phyloP scores from a whole-genome alignment of 2,888 invertebrate genomes.

The Drosophila neutralis region DNA sequence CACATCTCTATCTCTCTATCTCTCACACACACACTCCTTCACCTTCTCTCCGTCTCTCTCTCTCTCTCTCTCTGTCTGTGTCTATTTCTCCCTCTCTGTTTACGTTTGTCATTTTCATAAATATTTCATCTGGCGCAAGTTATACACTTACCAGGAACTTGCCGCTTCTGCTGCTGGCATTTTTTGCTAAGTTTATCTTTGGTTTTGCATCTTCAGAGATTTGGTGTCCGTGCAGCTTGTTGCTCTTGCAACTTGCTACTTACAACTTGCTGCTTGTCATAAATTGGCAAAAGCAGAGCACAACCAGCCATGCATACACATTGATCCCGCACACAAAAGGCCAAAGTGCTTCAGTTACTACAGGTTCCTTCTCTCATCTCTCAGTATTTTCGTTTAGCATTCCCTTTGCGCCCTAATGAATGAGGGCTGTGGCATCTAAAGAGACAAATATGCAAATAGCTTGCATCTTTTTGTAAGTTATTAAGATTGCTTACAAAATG shows the following conservation, averaged over 20 bases:
- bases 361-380: conserved; percentile 7
- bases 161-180: conserved; percentile 49
- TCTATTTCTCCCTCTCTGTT: background rate
- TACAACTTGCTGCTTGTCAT: conserved; percentile 69
- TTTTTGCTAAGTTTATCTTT: conserved; percentile 59
- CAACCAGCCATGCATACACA: conserved; percentile 17
- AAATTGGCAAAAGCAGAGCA: conserved; percentile 66
- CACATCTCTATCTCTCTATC: background rate
- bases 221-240: conserved; percentile 50
- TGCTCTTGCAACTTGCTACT: conserved; percentile 39
- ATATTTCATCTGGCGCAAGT: conserved; percentile 77
- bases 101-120: conserved; percentile 72
- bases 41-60: background rate
- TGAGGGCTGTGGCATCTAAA: conserved; percentile 16
- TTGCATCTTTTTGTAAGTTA: conserved; percentile 17
- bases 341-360: conserved; percentile 21
- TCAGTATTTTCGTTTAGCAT: conserved; percentile 54
- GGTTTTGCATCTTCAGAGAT: conserved; percentile 59
- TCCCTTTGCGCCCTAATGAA: conserved; percentile 51
- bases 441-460: conserved; percentile 22
- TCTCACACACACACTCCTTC: background rate
- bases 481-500: conserved; percentile 19
- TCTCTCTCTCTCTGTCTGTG: background rate
- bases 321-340: conserved; percentile 22
- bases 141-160: conserved; percentile 64